phyloP scores from a whole-genome alignment of 2,113 vertebrate species.

The Hucho hucho region DNA sequence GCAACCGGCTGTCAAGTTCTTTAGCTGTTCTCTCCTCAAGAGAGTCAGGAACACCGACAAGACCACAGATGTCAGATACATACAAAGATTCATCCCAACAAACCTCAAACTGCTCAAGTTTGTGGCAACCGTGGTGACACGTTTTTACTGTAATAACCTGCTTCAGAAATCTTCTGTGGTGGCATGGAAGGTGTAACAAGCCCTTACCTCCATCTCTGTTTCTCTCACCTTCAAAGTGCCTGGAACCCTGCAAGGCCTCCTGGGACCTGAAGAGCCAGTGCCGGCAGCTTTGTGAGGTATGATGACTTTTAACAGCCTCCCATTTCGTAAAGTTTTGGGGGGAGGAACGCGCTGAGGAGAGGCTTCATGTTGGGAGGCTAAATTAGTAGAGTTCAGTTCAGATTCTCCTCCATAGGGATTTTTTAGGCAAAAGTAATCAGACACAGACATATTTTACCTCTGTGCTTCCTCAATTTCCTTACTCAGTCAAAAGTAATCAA shows the following conservation, averaged over 20 bases:
- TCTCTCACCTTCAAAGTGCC: constrained; percentile 73
- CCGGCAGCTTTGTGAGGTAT: constrained; percentile 84
- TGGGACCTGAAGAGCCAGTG: constrained; percentile 81
- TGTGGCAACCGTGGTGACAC: background rate
- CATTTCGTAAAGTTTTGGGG: constrained; percentile 21
- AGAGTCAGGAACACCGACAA: too few species aligned
- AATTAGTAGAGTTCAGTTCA: background rate
- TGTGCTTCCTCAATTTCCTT: background rate
- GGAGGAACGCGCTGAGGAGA: background rate
- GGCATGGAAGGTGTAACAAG: background rate
- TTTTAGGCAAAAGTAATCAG: background rate
- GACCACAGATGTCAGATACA: too few species aligned
- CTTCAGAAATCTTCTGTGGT: background rate
- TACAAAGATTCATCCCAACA: too few species aligned
- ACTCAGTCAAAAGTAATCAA: background rate
- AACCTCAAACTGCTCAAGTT: too few species aligned
- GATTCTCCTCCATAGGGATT: too few species aligned
- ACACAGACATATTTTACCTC: background rate
- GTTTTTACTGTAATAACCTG: too few species aligned
- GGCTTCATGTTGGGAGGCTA: background rate
- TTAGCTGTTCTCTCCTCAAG: too few species aligned
- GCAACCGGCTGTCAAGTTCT: too few species aligned
- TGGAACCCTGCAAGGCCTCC: constrained; percentile 89
- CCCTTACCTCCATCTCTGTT: background rate
- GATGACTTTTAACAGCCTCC: constrained; percentile 71